These are phyloP conservation scores for Lymantria dispar DNA, from an alignment of 2,888 invertebrate species.

Conservation along the genomic window DNA sequence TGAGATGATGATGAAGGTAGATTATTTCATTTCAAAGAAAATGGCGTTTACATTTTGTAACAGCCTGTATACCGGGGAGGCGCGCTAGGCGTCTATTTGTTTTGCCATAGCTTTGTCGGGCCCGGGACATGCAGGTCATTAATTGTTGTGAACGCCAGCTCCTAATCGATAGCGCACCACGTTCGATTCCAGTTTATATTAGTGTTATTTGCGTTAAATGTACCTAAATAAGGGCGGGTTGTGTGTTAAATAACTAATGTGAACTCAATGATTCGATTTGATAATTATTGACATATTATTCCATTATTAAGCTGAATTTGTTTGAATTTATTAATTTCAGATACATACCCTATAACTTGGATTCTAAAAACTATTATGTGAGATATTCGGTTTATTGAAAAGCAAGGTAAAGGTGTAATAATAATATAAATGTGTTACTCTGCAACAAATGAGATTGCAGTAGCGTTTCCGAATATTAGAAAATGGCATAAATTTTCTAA, in stretches of 20 bases:
- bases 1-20: too few relatives aligned
- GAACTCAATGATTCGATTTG: slow-evolving; percentile 14
- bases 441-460: too few relatives aligned
- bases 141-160: slow-evolving; percentile 80
- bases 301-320: too few relatives aligned
- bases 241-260: slow-evolving; percentile 47
- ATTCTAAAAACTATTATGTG: too few relatives aligned
- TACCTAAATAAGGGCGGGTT: slow-evolving; percentile 40
- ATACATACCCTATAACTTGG: too few relatives aligned
- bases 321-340: too few relatives aligned
- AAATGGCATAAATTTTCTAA: too few relatives aligned
- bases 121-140: slow-evolving; percentile 82
- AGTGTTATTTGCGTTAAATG: slow-evolving; percentile 78
- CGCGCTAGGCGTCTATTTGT: slow-evolving; percentile 77
- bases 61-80: slow-evolving; percentile 67
- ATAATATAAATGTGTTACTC: too few relatives aligned
- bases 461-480: too few relatives aligned
- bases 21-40: background rate
- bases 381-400: too few relatives aligned
- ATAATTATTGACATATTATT: slow-evolving; percentile 25
- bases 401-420: too few relatives aligned
- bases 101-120: slow-evolving; percentile 81
- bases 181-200: slow-evolving; percentile 82
- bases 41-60: slow-evolving; percentile 20
- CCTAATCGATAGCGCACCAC: slow-evolving; percentile 79